Evolutionary conservation across 2,113 vertebrate species (phyloP).

Genomic region (Atherinomorus stipes): DNA sequence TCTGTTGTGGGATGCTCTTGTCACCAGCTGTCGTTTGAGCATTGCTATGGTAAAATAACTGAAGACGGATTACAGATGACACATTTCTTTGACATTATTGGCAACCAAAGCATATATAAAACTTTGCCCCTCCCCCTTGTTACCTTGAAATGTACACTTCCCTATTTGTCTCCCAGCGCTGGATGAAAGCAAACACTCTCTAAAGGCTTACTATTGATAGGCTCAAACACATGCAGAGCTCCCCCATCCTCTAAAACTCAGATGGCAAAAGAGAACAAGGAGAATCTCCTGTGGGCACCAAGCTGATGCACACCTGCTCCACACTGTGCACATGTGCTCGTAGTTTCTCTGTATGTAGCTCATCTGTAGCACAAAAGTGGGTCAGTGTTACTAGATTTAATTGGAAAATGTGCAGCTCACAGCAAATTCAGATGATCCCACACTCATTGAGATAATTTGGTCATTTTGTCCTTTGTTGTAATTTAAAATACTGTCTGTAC

Average conservation of each 20-base stretch:
- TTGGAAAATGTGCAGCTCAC: constrained; percentile 20
- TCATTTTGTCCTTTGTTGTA: constrained; percentile 26
- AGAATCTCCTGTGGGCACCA: constrained; percentile 44
- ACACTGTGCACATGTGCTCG: constrained; percentile 23
- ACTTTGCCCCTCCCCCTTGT: constrained; percentile 14
- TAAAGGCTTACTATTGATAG: neutral
- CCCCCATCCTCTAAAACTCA: constrained; percentile 43
- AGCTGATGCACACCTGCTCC: constrained; percentile 67
- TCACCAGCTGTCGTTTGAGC: constrained; percentile 15
- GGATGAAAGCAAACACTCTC: constrained; percentile 31
- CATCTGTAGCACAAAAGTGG: constrained; percentile 62
- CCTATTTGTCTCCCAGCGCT: constrained; percentile 10
- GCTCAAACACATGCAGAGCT: constrained; percentile 19
- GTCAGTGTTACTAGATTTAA: constrained; percentile 58
- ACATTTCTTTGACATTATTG: constrained; percentile 9
- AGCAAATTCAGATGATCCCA: constrained; percentile 30
- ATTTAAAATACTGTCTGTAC: constrained; percentile 42
- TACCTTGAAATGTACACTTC: constrained; percentile 36
- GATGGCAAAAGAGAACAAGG: constrained; percentile 54
- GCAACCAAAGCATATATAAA: constrained; percentile 17
- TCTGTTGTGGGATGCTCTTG: constrained; percentile 6
- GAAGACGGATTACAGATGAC: constrained; percentile 44
- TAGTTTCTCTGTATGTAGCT: constrained; percentile 32
- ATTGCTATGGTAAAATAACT: constrained; percentile 22
- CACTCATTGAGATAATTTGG: constrained; percentile 17